Evolutionary conservation across 2,888 invertebrate species (phyloP).

Genomic region (Melanargia galathea): DNA sequence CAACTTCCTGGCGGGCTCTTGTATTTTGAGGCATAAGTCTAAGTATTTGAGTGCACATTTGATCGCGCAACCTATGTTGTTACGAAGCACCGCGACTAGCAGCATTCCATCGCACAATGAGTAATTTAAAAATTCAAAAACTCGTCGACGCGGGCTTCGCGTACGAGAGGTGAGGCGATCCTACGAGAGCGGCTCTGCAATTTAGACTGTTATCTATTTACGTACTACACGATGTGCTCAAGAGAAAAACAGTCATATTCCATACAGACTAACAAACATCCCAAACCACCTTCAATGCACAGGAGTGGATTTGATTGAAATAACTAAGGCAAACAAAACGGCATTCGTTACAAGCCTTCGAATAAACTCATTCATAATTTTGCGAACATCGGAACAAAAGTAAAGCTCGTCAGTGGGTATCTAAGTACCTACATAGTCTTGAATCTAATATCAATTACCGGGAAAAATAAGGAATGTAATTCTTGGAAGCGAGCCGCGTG

Average conservation of each 20-base stretch:
- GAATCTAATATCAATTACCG: slow-evolving; percentile 60
- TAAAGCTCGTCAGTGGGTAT: slow-evolving; percentile 36
- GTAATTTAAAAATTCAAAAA: slow-evolving; percentile 84
- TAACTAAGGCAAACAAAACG: slow-evolving; percentile 52
- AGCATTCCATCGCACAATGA: slow-evolving; percentile 82
- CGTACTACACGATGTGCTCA: slow-evolving; percentile 50
- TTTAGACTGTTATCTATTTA: slow-evolving; percentile 76
- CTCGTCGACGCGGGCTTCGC: slow-evolving; percentile 76
- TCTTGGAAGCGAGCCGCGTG: slow-evolving; percentile 46
- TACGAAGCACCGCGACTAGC: slow-evolving; percentile 60
- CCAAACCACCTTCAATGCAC: slow-evolving; percentile 8
- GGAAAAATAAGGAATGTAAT: slow-evolving; percentile 51
- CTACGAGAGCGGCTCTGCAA: slow-evolving; percentile 73
- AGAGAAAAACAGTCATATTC: slow-evolving; percentile 34
- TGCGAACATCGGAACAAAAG: slow-evolving; percentile 39
- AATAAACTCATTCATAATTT: slow-evolving; percentile 41
- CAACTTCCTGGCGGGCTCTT: slow-evolving; percentile 46
- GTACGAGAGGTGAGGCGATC: slow-evolving; percentile 72
- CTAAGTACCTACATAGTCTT: slow-evolving; percentile 47
- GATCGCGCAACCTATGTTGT: slow-evolving; percentile 52
- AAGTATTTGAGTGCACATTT: slow-evolving; percentile 67
- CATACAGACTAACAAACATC: slow-evolving; percentile 43
- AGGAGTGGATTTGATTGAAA: slow-evolving; percentile 46
- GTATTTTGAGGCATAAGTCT: slow-evolving; percentile 64
- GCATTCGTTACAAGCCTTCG: slow-evolving; percentile 44